phyloP scores from a whole-genome alignment of 2,113 vertebrate genomes.

The Otus sunia region DNA sequence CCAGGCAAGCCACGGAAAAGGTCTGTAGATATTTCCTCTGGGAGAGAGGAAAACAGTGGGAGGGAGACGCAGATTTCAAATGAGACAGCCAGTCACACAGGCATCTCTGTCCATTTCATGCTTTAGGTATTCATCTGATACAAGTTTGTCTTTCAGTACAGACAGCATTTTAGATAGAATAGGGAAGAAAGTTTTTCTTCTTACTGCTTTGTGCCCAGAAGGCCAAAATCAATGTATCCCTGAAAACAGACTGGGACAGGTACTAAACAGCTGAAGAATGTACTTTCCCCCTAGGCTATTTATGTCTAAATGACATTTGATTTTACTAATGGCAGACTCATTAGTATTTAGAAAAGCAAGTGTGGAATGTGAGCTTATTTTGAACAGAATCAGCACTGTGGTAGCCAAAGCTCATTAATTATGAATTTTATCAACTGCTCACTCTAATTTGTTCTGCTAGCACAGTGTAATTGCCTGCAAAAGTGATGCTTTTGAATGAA shows the following conservation, averaged over 20 bases:
- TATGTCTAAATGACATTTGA: background rate
- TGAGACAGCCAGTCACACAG: background rate
- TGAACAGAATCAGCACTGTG: background rate
- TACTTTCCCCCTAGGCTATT: background rate
- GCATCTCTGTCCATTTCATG: background rate
- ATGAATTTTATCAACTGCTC: constrained; percentile 33
- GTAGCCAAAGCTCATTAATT: constrained; percentile 52
- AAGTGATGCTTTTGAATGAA: background rate
- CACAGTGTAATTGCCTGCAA: background rate
- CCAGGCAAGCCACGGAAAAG: background rate
- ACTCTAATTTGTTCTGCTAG: background rate
- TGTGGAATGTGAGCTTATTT: background rate
- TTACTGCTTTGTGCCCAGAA: background rate
- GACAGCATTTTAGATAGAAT: background rate
- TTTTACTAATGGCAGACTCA: background rate
- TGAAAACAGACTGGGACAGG: background rate
- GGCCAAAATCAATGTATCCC: background rate
- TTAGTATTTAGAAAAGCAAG: background rate
- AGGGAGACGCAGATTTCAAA: background rate
- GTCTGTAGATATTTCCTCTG: background rate
- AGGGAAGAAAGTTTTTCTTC: background rate
- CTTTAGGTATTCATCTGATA: background rate
- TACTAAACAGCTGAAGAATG: constrained; percentile 6
- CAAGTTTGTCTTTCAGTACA: background rate
- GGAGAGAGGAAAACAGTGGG: background rate